Percentiles rank a stretch among this genome's conserved stretches.
phyloP scores from a whole-genome alignment of 2,888 invertebrate genomes.

The Meteorus cinctellus region DNA sequence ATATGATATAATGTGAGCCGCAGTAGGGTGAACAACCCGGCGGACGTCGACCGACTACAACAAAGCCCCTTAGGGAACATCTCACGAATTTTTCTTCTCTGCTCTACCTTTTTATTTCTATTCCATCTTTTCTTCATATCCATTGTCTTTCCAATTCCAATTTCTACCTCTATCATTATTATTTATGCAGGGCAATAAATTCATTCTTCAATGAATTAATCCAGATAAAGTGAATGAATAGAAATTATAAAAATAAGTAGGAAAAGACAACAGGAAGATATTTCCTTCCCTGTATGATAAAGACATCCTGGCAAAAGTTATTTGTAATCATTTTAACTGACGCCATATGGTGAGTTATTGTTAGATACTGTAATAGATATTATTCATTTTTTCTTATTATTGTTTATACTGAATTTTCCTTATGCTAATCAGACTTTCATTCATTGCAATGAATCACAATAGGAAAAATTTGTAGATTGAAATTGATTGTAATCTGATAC shows the following conservation, averaged over 20 bases:
- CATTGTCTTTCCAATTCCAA: neutral
- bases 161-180: neutral
- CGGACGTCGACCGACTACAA: conserved; percentile 32
- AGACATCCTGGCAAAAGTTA: conserved; percentile 31
- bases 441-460: neutral
- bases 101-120: neutral
- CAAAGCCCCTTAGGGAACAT: conserved; percentile 26
- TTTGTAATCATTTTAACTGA: neutral
- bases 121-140: conserved; percentile 6
- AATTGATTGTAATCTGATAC: neutral
- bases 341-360: neutral
- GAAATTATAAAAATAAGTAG: neutral
- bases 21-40: conserved; percentile 34
- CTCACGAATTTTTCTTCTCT: conserved; percentile 9
- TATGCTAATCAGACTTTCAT: neutral
- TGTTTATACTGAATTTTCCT: neutral
- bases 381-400: neutral
- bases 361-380: neutral
- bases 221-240: neutral
- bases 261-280: conserved; percentile 11
- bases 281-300: conserved; percentile 47
- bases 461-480: neutral
- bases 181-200: neutral
- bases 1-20: conserved; percentile 1
- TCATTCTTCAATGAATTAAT: neutral